Evolutionary conservation across 2,888 invertebrate genomes (phyloP).

Genomic region (Atrina japonica): DNA sequence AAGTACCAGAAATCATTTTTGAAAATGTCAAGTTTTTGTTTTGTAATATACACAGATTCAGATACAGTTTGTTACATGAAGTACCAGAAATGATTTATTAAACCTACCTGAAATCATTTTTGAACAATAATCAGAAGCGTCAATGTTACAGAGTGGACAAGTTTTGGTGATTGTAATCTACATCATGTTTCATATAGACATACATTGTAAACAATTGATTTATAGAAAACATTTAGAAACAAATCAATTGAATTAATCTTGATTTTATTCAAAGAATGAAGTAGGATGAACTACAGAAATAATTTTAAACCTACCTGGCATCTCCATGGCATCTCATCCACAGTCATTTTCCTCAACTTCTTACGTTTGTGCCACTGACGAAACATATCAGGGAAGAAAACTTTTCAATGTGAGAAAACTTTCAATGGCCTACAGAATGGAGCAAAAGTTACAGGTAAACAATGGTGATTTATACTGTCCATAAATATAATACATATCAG

Average conservation of each 20-base stretch:
- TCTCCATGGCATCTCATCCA: conserved; percentile 78
- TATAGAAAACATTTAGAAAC: background rate
- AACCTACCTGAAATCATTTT: too few species aligned
- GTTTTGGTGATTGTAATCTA: background rate
- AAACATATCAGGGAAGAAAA: conserved; percentile 74
- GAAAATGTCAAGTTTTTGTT: too few species aligned
- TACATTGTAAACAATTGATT: background rate
- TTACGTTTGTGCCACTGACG: conserved; percentile 57
- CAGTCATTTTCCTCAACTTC: conserved; percentile 70
- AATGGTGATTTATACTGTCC: too few species aligned
- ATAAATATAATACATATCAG: too few species aligned
- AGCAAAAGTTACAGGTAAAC: too few species aligned
- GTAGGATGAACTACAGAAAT: background rate
- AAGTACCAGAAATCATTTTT: too few species aligned
- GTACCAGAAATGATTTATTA: too few species aligned
- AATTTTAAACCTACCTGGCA: conserved; percentile 62
- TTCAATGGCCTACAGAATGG: conserved; percentile 71
- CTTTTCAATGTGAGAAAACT: conserved; percentile 60
- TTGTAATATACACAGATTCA: too few species aligned
- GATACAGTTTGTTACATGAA: too few species aligned
- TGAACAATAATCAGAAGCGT: too few species aligned
- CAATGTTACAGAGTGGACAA: too few species aligned
- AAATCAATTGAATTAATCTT: background rate
- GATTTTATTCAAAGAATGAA: background rate
- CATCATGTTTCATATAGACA: background rate